Base-by-base conservation (phyloP, 2,113 vertebrate genomes). In the Cyprinodon brontotheroides region DNA sequence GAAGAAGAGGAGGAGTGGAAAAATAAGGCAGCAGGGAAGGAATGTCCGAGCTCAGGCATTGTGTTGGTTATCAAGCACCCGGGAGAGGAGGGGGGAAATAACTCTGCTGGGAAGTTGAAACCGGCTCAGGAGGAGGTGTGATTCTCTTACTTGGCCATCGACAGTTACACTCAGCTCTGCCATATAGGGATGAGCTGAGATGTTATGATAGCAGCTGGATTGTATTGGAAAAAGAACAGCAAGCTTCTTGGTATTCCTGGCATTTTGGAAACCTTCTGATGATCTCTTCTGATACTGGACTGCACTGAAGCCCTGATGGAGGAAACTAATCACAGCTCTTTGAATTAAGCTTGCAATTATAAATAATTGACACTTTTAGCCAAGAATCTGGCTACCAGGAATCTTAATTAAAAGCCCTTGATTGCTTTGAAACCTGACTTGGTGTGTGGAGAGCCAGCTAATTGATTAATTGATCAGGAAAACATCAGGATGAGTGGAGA, bases 401-500 rank as follows among this genome's bases (percentile, higher is more conserved):
- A 20, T 20, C 48, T 20, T 14, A 0, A 61, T 45, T 61, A 45
- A 40, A 7, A 22, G 17, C 0, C 39, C 29, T 40, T 57, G 9
- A 22, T 57, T 68, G 36, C 9, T 7, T 22, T 39, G 43, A 29
- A 59, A n/a, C 50, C 60, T n/a, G 66, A 72, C 40, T 43, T 40
- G 17, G n/a, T 65, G 1, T 4, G 2, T 11, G 45, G 40, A 40
- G 45, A 14, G 11, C 38, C 48, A 50, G 13, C 37, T 68, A 45
- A 22, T 17, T 70, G n/a, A 40, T n/a, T 48, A 13, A 22, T 20
- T 53, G 59, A 57, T 64, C 13, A 15, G 12, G 40, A 1, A 2
- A 13, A 41, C 15, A 0, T 22, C 36, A 40, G 45, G 70, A 90
- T 90, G 87, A 93, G 96, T 60, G 86, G 93, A 95, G 95, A 90